Conservation (phyloP, 2,888 invertebrate genomes). For the Geophilus truncorum region DNA sequence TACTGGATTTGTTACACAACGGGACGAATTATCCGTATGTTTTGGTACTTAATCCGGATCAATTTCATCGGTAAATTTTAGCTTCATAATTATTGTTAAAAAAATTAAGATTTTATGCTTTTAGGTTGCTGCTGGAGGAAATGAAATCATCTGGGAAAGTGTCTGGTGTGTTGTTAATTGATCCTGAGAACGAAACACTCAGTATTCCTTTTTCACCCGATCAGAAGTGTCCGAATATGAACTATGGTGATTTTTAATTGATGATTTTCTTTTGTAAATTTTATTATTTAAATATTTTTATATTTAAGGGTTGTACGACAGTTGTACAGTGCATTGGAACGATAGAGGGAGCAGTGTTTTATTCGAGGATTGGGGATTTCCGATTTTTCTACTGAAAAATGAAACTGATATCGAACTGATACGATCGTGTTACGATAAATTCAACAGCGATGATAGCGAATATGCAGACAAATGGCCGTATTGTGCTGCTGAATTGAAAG, state of each 20-base stretch:
- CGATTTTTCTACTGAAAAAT: slow-evolving; percentile 66
- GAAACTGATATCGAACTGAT: not conserved
- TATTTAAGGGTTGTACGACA: slow-evolving; percentile 29
- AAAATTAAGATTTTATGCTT: slow-evolving; percentile 30
- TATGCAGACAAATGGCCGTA: slow-evolving; percentile 57
- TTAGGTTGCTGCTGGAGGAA: slow-evolving; percentile 43
- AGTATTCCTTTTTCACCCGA: slow-evolving; percentile 56
- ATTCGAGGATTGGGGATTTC: slow-evolving; percentile 76
- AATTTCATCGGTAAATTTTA: not conserved
- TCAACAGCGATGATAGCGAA: slow-evolving; percentile 57
- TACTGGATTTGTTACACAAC: not conserved
- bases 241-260: slow-evolving; percentile 52
- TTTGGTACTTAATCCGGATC: not conserved
- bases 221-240: slow-evolving; percentile 74
- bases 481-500: slow-evolving; percentile 79
- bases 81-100: not conserved
- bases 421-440: slow-evolving; percentile 55
- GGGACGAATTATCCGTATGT: slow-evolving; percentile 7
- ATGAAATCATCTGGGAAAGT: slow-evolving; percentile 49
- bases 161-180: slow-evolving; percentile 50
- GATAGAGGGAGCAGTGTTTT: slow-evolving; percentile 67
- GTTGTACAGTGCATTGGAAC: slow-evolving; percentile 62
- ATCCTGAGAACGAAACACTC: slow-evolving; percentile 40
- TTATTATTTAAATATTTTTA: not conserved
- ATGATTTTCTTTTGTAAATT: not conserved